Evolutionary conservation across 2,888 invertebrate species (phyloP).

Genomic region (Operophtera brumata): DNA sequence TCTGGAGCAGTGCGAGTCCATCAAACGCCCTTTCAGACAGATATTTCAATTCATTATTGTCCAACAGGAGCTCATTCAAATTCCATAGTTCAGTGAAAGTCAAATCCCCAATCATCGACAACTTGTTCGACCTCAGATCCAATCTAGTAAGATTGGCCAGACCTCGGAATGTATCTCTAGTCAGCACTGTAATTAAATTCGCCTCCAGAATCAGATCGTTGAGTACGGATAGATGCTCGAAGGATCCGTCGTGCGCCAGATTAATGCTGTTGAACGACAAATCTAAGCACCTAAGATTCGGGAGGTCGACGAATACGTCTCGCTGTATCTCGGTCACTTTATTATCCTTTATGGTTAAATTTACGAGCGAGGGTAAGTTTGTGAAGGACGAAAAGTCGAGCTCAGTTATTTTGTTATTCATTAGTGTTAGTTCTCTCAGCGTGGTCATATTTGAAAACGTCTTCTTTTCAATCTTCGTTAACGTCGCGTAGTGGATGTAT

Average conservation of each 20-base stretch:
- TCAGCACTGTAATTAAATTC: slow-evolving; percentile 87
- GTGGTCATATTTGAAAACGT: slow-evolving; percentile 88
- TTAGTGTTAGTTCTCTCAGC: slow-evolving; percentile 84
- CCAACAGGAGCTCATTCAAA: slow-evolving; percentile 85
- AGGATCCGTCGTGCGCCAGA: slow-evolving; percentile 92
- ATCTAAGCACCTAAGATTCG: slow-evolving; percentile 86
- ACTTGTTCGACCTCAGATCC: slow-evolving; percentile 87
- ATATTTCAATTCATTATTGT: slow-evolving; percentile 85
- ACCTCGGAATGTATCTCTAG: slow-evolving; percentile 88
- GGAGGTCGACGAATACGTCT: slow-evolving; percentile 88
- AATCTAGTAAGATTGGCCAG: slow-evolving; percentile 86
- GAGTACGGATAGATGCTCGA: slow-evolving; percentile 85
- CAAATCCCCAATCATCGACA: slow-evolving; percentile 88
- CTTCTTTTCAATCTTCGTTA: slow-evolving; percentile 85
- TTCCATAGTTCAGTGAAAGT: slow-evolving; percentile 90
- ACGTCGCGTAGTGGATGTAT: slow-evolving; percentile 86
- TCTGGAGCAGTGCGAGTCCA: slow-evolving; percentile 86
- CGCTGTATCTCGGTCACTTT: slow-evolving; percentile 87
- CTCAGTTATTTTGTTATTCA: slow-evolving; percentile 85
- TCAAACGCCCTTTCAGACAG: slow-evolving; percentile 89
- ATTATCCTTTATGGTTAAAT: slow-evolving; percentile 88
- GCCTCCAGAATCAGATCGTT: slow-evolving; percentile 89
- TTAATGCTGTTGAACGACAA: slow-evolving; percentile 93
- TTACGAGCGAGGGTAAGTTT: slow-evolving; percentile 85
- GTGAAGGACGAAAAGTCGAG: slow-evolving; percentile 87